A percentile compares a stretch with the other conserved stretches of the same genome.
Conservation (phyloP, 2,797 vertebrate genomes). For the Myotis planiceps region DNA sequence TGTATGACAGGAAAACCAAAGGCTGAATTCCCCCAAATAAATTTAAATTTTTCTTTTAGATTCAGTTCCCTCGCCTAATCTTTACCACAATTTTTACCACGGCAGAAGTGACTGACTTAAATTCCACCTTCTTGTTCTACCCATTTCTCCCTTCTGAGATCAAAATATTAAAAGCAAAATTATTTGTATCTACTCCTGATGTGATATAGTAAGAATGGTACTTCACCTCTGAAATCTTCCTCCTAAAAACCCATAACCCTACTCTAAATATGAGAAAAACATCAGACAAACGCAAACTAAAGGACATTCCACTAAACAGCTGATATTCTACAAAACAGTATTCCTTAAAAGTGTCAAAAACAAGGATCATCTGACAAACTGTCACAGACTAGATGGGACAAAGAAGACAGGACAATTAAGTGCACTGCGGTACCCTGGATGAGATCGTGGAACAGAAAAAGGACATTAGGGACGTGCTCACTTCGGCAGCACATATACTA, state of each 20-base stretch:
- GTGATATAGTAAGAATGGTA: not conserved
- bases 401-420: not conserved
- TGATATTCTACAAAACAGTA: not conserved
- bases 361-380: not conserved
- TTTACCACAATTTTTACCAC: not conserved
- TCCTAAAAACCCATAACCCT: not conserved
- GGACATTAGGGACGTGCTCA: no score
- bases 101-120: not conserved
- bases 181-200: not conserved
- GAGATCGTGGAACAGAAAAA: not conserved
- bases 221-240: not conserved
- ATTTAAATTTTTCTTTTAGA: not conserved
- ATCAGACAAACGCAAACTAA: not conserved
- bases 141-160: not conserved
- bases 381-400: not conserved
- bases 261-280: not conserved
- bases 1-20: not conserved
- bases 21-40: not conserved
- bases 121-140: not conserved
- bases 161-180: not conserved
- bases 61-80: not conserved
- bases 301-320: not conserved
- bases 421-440: not conserved
- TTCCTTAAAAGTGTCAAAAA: not conserved
- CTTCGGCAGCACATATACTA: no score